Evolutionary conservation across 2,113 vertebrate genomes (phyloP), one percentile per base, ranked within the genome.

Genomic region (Trematocara nigrifrons): DNA sequence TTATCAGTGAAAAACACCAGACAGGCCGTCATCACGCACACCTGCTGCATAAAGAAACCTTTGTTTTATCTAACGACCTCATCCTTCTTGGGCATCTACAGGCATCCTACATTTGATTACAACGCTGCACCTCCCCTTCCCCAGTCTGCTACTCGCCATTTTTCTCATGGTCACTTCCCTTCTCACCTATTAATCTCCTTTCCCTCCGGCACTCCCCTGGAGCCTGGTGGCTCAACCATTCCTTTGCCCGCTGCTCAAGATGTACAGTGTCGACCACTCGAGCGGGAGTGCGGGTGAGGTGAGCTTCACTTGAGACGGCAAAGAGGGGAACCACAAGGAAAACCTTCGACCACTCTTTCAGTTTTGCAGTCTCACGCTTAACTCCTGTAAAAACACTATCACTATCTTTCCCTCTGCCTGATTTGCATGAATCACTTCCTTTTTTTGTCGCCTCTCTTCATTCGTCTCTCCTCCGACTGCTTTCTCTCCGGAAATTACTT

Each of bases 121-220:
- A 78, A 52, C 56, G 29, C 69, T 82, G 77, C 76, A 12, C 69
- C 61, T 13, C 59, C 49, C 52, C 80, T 56, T 74, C 22, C 61
- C 18, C 6, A 61, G 20, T 42, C 86, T 15, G 26, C 82, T 33
- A 53, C 84, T 91, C 64, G 5, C 59, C 71, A 86, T 93, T 93
- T 86, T 80, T 79, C 79, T 93, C 90, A 87, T 64, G 20, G 79
- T 74, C 76, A 40, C 22, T 31, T 74, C 56, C 64, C 20, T 79
- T 84, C 64, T 83, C 74, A 89, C 90, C 87, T 86, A 85, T 90
- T 87, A 88, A 91, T 89, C 83, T 82, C 71, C 22, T 82, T 64
- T 51, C 57, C 87, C 81, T 87, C 78, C 53, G 66, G 40, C 16
- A 26, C 64, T 69, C 77, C 52, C 61, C 69, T 74, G 31, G 76